These are phyloP conservation scores for Bufo gargarizans DNA, from an alignment of 2,113 vertebrate genomes.

Conservation along the genomic window DNA sequence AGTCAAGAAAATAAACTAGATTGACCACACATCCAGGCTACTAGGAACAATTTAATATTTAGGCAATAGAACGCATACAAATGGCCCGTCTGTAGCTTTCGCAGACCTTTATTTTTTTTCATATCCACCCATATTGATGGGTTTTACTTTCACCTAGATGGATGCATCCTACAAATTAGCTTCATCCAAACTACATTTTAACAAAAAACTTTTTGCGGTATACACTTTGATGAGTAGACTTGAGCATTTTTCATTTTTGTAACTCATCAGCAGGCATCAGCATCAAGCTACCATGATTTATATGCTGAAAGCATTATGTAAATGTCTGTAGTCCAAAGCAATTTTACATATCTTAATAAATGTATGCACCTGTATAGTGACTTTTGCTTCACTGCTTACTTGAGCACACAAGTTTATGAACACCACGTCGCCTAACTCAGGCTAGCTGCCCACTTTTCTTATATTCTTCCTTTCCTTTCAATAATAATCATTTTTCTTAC, in stretches of 20 bases:
- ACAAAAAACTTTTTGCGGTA: neutral
- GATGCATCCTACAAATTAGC: neutral
- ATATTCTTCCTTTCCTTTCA: constrained; percentile 1
- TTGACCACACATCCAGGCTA: neutral
- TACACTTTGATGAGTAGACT: constrained; percentile 22
- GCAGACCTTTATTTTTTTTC: neutral
- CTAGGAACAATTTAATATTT: neutral
- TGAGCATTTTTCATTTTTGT: constrained; percentile 1
- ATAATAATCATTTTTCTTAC: constrained; percentile 25
- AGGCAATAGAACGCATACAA: neutral
- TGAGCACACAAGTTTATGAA: constrained; percentile 16
- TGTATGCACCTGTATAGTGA: constrained; percentile 57
- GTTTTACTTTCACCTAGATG: neutral
- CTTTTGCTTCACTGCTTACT: constrained; percentile 50
- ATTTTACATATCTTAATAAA: constrained; percentile 47
- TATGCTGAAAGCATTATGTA: constrained; percentile 15
- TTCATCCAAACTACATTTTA: neutral
- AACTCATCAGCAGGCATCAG: neutral
- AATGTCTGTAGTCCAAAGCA: constrained; percentile 30
- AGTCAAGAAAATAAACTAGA: neutral
- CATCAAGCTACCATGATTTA: neutral
- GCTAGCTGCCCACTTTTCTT: neutral
- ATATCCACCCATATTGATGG: neutral
- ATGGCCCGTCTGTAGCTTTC: neutral
- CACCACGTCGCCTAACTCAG: neutral